Base-by-base conservation (phyloP, 1,140 invertebrate genomes). In the Scaptomyza hsui region DNA sequence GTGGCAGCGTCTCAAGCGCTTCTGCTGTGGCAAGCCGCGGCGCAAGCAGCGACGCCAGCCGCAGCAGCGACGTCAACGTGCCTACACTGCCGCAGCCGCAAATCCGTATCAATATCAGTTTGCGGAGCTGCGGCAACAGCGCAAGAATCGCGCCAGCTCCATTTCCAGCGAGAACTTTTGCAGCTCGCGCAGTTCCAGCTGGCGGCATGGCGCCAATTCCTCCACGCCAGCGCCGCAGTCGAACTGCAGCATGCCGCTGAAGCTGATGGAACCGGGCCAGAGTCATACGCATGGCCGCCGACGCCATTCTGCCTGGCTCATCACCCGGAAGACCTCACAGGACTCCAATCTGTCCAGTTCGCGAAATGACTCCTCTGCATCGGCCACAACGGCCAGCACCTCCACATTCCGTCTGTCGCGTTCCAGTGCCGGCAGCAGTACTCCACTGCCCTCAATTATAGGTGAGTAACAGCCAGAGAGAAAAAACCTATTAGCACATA, bases 111-210 rank as follows among this genome's bases (percentile, higher is more conserved):
- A 95, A 26, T 96, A 96, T 89, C 95, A 95, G 72, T 95, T 96
- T n/a, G 95, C 95, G 0, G 95, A 96, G 85, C 94, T 96, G 18
- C 94, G 95, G 49, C 83, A 89, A 24, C 96, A 94, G 72, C 95
- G 94, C 80, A 95, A 94, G 85, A 95, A 94, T 90, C 91, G 96
- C 16, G 94, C 96, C 3, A 95, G 95, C 9, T 97, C 96, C 0
- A 96, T 97, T 13, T 97, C 96, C 0, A 97, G 96, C 5, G 97
- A 96, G 89, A 97, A 98, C 89, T 98, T 97, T 91, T 96, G 95
- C 53, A 97, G 96, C 1, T 97, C 96, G 0, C 92, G 94, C 24
- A 94, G 93, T 12, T 97, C 97, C 85, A 97, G 96, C 1, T 97
- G 96, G 96, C 92, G 95, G 12, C 93, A 95, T 71, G 94, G 94